Evolutionary conservation across 2,888 invertebrate species (phyloP).

Genomic region (Troilus luridus): DNA sequence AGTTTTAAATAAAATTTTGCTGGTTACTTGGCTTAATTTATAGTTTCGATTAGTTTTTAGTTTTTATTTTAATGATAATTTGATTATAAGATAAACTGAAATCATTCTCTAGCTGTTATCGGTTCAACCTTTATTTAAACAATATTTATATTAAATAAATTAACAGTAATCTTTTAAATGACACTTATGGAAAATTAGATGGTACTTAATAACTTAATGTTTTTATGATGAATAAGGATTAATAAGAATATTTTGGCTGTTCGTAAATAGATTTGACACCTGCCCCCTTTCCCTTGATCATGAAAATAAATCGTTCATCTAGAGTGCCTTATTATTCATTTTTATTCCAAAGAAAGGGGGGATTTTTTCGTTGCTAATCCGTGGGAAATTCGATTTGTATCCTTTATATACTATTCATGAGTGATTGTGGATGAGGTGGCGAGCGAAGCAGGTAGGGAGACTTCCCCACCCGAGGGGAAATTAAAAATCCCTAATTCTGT

Average conservation of each 20-base stretch:
- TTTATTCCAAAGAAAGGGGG: background rate
- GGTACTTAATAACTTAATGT: too few species aligned
- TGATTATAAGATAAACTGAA: too few species aligned
- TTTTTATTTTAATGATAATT: too few species aligned
- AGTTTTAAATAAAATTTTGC: too few species aligned
- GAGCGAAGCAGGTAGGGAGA: slow-evolving; percentile 25
- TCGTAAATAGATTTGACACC: slow-evolving; percentile 9
- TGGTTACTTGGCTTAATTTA: too few species aligned
- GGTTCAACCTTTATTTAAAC: too few species aligned
- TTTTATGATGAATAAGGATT: background rate
- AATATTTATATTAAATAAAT: too few species aligned
- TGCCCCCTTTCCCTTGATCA: background rate
- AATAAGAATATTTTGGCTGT: background rate
- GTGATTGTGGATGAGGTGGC: slow-evolving; percentile 46
- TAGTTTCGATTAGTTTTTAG: too few species aligned
- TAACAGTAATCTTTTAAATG: too few species aligned
- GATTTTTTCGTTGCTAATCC: slow-evolving; percentile 48
- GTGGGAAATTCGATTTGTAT: slow-evolving; percentile 10
- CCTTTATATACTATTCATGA: slow-evolving; percentile 60
- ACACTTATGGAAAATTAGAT: too few species aligned
- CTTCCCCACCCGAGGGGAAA: slow-evolving; percentile 45
- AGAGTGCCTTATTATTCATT: slow-evolving; percentile 46
- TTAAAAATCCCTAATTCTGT: slow-evolving; percentile 61
- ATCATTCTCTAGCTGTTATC: too few species aligned
- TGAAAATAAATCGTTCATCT: slow-evolving; percentile 55